These are phyloP conservation scores for Cloeon dipterum DNA, from an alignment of 2,888 invertebrate genomes.

Conservation along the genomic window DNA sequence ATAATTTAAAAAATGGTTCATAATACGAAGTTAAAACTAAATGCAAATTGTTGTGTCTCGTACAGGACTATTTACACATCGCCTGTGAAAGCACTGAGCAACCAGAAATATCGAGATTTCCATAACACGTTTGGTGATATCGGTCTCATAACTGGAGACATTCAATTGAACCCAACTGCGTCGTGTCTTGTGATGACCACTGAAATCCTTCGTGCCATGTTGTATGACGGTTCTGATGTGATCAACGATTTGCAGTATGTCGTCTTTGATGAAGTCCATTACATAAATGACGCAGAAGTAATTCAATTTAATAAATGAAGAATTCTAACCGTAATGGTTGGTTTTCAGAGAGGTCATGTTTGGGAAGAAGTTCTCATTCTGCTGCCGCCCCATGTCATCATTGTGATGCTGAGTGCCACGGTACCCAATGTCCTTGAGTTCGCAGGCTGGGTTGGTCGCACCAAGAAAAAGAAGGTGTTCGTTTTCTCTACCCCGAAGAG, in stretches of 20 bases:
- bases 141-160: constrained; percentile 82
- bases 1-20: too few relatives aligned
- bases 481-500: constrained; percentile 84
- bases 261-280: constrained; percentile 98
- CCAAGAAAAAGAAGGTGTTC: constrained; percentile 63
- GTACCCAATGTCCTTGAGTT: constrained; percentile 93
- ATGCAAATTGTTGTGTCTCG: too few relatives aligned
- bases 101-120: constrained; percentile 97
- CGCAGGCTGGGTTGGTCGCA: constrained; percentile 80
- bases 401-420: constrained; percentile 93
- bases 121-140: constrained; percentile 72
- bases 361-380: constrained; percentile 98
- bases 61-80: constrained; percentile 82
- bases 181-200: constrained; percentile 98
- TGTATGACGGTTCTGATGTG: constrained; percentile 82
- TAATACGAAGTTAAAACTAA: too few relatives aligned
- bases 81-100: constrained; percentile 95
- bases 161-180: constrained; percentile 84
- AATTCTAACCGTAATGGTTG: constrained; percentile 4
- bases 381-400: constrained; percentile 79
- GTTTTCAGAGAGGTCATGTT: constrained; percentile 76
- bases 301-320: constrained; percentile 8
- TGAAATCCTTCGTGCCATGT: constrained; percentile 90
- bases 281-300: constrained; percentile 88
- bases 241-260: constrained; percentile 94